Base-by-base conservation (phyloP, 2,888 invertebrate genomes). In the Apantesis nais region DNA sequence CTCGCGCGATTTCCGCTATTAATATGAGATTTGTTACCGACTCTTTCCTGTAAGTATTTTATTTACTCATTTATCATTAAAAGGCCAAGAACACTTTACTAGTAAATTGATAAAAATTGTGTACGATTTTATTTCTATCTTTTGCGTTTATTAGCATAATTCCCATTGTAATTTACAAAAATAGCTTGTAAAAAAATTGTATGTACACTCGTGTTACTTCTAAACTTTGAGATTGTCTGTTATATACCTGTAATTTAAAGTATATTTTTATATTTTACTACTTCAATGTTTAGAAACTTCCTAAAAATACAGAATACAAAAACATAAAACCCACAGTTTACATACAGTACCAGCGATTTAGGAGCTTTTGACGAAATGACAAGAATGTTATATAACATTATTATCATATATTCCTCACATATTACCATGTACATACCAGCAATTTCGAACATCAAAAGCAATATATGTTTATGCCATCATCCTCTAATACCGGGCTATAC, bases 401-500 rank as follows among this genome's bases (percentile, higher is more conserved):
- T 25, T 29, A 19, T 63, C 9, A 1, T 29, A 41, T 41, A 1
- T 16, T 25, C 19, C 1, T 29, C 4, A 0, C 9, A 44, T 69
- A 89, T 90, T 83, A 96, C 96, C 94, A 99, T 98, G 86, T 99
- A 99, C 0, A 98, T 97, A 14, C 98, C 96, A 31, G 97, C 96
- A 8, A 98, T 96, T 61, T 99, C 99, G 2, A 98, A 98, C 68
- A 99, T 92, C 29, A 98, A 95, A 86, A 98, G 93, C 29, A 97
- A 93, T 69, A 99, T 88, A 98, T 98, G 86, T 98, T 97, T 85
- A 98, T 95, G n/a, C 97, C 97, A 89, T 98, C 98, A 0, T 22
- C 48, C 22, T 97, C 96, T 79, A 97, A 93, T 70, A 96, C 95
- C 8, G 94, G 92, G 0, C 97, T 97, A 75, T 96, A 97, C 78